phyloP scores from a whole-genome alignment of 2,888 invertebrate species.

The Amiota communis region DNA sequence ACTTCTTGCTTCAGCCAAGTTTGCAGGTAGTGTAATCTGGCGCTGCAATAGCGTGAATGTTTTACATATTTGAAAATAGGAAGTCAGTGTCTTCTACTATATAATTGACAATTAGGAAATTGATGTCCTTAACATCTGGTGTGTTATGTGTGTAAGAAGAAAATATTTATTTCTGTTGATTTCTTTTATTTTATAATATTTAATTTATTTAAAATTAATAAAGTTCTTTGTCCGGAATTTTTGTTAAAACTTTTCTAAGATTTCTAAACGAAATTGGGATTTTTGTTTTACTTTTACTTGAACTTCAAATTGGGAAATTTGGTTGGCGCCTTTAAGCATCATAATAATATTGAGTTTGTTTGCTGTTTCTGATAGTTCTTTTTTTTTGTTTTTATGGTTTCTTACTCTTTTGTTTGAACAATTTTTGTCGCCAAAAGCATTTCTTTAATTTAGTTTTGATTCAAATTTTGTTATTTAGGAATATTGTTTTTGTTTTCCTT shows the following conservation, averaged over 20 bases:
- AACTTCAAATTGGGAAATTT: conserved; percentile 8
- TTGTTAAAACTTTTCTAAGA: conserved; percentile 1
- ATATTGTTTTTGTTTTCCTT: conserved; percentile 15
- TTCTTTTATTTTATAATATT: no score
- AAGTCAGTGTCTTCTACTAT: no score
- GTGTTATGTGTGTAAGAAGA: no score
- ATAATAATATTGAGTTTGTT: conserved; percentile 21
- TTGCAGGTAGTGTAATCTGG: no score
- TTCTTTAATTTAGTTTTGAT: conserved; percentile 62
- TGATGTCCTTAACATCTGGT: no score
- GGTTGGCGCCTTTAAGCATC: conserved; percentile 6
- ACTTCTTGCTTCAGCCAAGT: no score
- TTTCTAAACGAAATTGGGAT: neutral
- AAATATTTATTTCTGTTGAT: no score
- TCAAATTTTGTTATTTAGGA: conserved; percentile 47
- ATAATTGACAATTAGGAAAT: no score
- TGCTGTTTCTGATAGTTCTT: neutral
- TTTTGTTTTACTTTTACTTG: neutral
- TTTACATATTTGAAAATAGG: no score
- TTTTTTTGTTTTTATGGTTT: conserved; percentile 27
- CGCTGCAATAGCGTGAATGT: no score
- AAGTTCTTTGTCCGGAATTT: neutral
- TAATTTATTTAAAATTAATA: neutral
- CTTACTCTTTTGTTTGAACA: conserved; percentile 42
- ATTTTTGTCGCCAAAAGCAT: conserved; percentile 61